Evolutionary conservation across 2,888 invertebrate genomes (phyloP), one percentile per base, ranked within the genome.

Genomic region (Scaptomyza cyrtandrae): DNA sequence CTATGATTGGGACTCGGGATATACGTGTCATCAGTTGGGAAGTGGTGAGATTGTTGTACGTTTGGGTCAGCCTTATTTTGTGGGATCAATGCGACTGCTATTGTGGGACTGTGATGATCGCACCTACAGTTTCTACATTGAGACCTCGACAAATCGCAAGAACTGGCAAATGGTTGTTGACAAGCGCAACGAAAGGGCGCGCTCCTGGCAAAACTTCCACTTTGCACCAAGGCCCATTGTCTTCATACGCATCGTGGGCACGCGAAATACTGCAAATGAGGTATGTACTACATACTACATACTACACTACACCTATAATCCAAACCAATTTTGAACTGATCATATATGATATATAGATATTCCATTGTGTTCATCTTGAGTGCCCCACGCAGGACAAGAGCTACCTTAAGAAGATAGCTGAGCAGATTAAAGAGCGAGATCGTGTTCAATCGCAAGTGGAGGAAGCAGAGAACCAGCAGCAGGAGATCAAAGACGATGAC

Each of bases 1-100:
- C 93, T 99, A 99, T 92, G 98, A 99, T 93, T 99, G 99, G 99
- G 99, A 99, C 93, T 97, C 97, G 58, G 99, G 99, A 72, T 99
- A 99, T 93, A 99, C 98, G 5, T 99, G 98, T 92, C 98, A 99
- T 93, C 98, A 98, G 93, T 93, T 98, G 70, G 98, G 98, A 81
- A 96, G 97, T 78, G 99, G 99, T 64, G 96, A 97, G 80, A 98
- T 99, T 90, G 94, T 98, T 83, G 96, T 99, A 70, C 98, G 99
- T 93, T 94, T 99, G 77, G 97, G 96, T 61, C 99, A 99, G 93
- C 99, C 99, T 3, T 99, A 98, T 92, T 94, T 98, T 90, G 95
- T 99, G 71, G 95, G 95, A 61, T 97, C 97, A 31, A 95, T 99
- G 94, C 95, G 98, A 92, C 93, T 99, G 90, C 93, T 99, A 80